Conservation (phyloP, 1,140 invertebrate species). For the Lysiphlebus fabarum region DNA sequence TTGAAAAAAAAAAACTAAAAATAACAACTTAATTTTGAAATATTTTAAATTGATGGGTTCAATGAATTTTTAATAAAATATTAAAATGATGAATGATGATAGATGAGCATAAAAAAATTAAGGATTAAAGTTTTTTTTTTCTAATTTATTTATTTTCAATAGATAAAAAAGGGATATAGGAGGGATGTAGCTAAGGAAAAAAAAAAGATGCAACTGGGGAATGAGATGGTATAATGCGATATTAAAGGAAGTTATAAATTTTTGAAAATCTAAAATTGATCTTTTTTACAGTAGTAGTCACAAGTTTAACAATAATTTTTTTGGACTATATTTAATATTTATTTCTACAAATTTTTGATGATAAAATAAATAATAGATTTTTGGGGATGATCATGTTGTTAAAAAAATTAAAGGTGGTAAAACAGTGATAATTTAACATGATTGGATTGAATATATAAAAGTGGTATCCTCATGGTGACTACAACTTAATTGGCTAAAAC, state of each 20-base stretch:
- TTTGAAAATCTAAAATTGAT: constrained; percentile 56
- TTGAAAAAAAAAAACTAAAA: not conserved
- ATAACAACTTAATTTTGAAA: no score
- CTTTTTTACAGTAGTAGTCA: constrained; percentile 46
- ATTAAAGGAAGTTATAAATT: constrained; percentile 59
- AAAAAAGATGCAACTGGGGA: constrained; percentile 18
- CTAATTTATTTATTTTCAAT: no score
- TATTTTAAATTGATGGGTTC: no score
- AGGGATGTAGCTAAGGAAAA: constrained; percentile 21
- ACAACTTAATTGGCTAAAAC: constrained; percentile 55
- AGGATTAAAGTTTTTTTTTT: no score
- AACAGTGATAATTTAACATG: constrained; percentile 14
- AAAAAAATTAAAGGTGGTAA: constrained; percentile 1
- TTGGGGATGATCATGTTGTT: not conserved
- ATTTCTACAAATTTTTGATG: no score
- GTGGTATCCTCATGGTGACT: constrained; percentile 25
- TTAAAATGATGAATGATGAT: no score
- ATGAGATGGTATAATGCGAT: constrained; percentile 46
- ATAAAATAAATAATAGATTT: not conserved
- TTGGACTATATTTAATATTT: no score
- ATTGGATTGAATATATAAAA: constrained; percentile 12
- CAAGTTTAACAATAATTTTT: not conserved
- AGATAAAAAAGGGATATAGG: constrained; percentile 19
- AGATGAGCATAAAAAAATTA: no score
- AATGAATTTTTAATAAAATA: no score